Base-by-base conservation (phyloP, 1,140 invertebrate genomes). In the Wiebesia pumilae region DNA sequence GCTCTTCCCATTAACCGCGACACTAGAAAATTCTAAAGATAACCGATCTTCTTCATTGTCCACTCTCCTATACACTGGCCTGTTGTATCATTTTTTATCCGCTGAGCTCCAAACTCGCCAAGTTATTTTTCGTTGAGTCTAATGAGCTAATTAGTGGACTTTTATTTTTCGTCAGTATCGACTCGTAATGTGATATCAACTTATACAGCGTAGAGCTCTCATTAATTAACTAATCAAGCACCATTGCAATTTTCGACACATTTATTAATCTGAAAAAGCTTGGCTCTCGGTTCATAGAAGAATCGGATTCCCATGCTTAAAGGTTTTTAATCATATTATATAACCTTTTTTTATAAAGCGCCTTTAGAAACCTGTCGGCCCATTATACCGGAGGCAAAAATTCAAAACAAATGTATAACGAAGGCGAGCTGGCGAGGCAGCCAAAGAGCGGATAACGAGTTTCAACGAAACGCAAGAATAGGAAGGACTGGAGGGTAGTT, bases 401-500 rank as follows among this genome's bases (percentile, higher is more conserved):
- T 65, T 30, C 51, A 86, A 86, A 86, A 86, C 30, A 77, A 82
- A 67, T 54, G 84, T 43, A n/a, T 51, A 75, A 67, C 80, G 80
- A 82, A 75, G 67, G 9, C 19, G 12, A 51, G 16, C 51, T 16
- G 40, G 43, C 51, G 62, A 24, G 33, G 58, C 43, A 58, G 24
- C 51, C 38, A 88, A 86, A 85, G 83, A 87, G 69, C 27, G 67
- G 51, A 88, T 88, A 82, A 89, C 83, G 78, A 73, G 82, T 82
- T 87, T 88, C 78, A 62, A 85, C 58, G 83, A 87, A 85, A 87
- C 85, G 87, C 75, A 85, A 83, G 85, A 87, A 85, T 58, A 58
- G 84, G 84, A 79, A 7, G 1, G 14, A n/a, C 0, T 43, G 7
- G 47, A 4, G 16, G 27, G 27, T 0, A 14, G 16, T 0, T 35